These are phyloP conservation scores for Habropoda laboriosa DNA, from an alignment of 1,140 invertebrate genomes.

Conservation along the genomic window DNA sequence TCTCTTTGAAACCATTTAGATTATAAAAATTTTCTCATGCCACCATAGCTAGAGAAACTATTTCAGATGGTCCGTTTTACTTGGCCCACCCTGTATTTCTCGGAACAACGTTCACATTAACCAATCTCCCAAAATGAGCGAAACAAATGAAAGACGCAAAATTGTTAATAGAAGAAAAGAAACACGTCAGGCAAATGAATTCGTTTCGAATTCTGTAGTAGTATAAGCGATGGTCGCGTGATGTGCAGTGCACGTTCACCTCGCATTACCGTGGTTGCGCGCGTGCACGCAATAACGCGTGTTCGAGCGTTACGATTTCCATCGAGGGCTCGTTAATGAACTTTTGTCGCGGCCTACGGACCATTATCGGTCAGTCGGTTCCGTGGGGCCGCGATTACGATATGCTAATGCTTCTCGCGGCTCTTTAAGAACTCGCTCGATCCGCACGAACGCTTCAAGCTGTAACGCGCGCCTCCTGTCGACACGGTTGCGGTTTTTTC, in stretches of 20 bases:
- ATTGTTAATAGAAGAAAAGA: no score
- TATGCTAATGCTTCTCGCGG: conserved; percentile 41
- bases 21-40: no score
- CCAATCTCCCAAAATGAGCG: no score
- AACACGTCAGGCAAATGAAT: conserved; percentile 13
- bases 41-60: no score
- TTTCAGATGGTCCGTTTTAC: no score
- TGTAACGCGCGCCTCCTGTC: not conserved
- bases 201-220: not conserved
- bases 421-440: conserved; percentile 4
- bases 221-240: no score
- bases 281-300: conserved; percentile 31
- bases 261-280: not conserved
- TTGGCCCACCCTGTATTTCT: no score
- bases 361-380: conserved; percentile 22
- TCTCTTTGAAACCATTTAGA: no score
- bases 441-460: conserved; percentile 2
- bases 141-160: no score
- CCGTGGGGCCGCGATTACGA: conserved; percentile 23
- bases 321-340: conserved; percentile 47
- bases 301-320: conserved; percentile 12
- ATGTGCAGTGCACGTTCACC: not conserved
- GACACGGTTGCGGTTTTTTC: conserved; percentile 23
- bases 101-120: no score
- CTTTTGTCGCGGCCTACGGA: conserved; percentile 33